phyloP scores from a whole-genome alignment of 2,113 vertebrate species.

The Leptosomus discolor region DNA sequence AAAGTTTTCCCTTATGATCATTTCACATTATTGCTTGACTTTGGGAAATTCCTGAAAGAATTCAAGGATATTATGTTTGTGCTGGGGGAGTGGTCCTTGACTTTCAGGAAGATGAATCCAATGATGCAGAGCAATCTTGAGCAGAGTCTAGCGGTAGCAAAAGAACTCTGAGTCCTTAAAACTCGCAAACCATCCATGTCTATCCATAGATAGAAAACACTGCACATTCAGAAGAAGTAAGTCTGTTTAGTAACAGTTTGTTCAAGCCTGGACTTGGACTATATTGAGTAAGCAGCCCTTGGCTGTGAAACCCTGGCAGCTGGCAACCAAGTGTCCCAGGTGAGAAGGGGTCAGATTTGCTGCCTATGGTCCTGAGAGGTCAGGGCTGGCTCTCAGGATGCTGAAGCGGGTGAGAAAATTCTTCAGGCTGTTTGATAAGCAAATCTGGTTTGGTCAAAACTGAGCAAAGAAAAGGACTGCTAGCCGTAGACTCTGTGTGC shows the following conservation, averaged over 20 bases:
- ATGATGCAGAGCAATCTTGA: neutral
- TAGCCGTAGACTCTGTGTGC: neutral
- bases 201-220: neutral
- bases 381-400: neutral
- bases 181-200: neutral
- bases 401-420: neutral
- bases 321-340: accelerated
- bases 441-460: neutral
- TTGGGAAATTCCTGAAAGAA: neutral
- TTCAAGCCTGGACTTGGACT: neutral
- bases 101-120: neutral
- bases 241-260: neutral
- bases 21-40: neutral
- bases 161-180: neutral
- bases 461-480: neutral
- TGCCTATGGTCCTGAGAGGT: accelerated
- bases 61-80: neutral
- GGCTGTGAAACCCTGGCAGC: neutral
- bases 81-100: neutral
- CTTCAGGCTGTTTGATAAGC: neutral
- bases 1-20: accelerated
- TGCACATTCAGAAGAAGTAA: neutral
- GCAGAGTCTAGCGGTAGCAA: neutral
- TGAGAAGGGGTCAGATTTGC: neutral
- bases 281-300: neutral